A percentile compares a stretch with the other conserved stretches of the same genome.
phyloP scores from a whole-genome alignment of 1,140 invertebrate genomes.

The Thereuonema tuberculata region DNA sequence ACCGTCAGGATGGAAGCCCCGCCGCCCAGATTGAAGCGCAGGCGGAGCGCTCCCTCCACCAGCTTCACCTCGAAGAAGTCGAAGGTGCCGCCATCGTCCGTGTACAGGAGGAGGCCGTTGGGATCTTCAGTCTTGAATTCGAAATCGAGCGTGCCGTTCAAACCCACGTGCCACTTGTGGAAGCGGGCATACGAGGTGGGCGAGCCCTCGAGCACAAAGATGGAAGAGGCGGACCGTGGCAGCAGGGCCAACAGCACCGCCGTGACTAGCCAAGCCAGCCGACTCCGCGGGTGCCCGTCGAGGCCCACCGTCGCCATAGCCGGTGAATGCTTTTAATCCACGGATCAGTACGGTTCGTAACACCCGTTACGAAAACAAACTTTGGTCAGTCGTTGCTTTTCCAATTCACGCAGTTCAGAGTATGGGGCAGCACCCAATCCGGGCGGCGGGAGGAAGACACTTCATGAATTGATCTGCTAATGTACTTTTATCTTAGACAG shows the following conservation, averaged over 20 bases:
- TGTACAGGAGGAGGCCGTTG: constrained; percentile 77
- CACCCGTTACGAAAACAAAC: too few relatives aligned
- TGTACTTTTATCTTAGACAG: too few relatives aligned
- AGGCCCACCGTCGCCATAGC: too few relatives aligned
- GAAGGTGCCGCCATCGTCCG: constrained; percentile 82
- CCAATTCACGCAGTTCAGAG: too few relatives aligned
- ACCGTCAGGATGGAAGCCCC: constrained; percentile 75
- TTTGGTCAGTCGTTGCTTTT: too few relatives aligned
- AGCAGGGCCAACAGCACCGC: neutral
- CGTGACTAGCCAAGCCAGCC: neutral
- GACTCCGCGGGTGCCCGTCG: too few relatives aligned
- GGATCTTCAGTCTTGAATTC: constrained; percentile 84
- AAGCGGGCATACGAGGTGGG: constrained; percentile 77
- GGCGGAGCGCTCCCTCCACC: constrained; percentile 70
- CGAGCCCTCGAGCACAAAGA: constrained; percentile 50
- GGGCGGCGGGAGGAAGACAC: too few relatives aligned
- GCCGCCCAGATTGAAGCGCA: constrained; percentile 73
- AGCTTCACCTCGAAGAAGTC: constrained; percentile 93
- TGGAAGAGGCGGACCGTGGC: neutral
- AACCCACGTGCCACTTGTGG: constrained; percentile 69
- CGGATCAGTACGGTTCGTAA: too few relatives aligned
- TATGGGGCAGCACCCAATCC: too few relatives aligned
- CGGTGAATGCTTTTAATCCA: too few relatives aligned
- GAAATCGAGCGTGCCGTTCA: constrained; percentile 74
- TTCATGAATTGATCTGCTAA: too few relatives aligned